Percentiles rank a stretch among this genome's conserved stretches.
Conservation (phyloP, 2,888 invertebrate genomes). For the Dilophus febrilis region DNA sequence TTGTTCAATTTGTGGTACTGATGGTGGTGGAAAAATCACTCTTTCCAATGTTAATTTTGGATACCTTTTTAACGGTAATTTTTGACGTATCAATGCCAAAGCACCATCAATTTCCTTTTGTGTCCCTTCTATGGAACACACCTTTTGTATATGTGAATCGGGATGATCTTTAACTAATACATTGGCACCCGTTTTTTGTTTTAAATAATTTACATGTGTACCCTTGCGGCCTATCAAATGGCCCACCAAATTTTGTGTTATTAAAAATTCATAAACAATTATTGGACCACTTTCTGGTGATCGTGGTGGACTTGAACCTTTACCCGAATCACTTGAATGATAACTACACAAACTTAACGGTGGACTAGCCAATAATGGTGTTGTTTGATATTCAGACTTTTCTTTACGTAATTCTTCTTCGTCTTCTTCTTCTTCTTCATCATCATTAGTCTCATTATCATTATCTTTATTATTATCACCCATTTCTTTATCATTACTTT, state of each 20-base stretch:
- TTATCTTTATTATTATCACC: constrained; percentile 34
- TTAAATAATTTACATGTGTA: constrained; percentile 61
- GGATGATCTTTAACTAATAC: constrained; percentile 60
- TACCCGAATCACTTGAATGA: constrained; percentile 28
- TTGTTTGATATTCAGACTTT: too few species aligned
- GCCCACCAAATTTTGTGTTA: constrained; percentile 63
- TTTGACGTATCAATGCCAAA: constrained; percentile 64
- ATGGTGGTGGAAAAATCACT: constrained; percentile 11
- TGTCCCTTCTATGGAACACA: constrained; percentile 70
- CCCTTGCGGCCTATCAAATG: constrained; percentile 75
- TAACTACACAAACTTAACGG: constrained; percentile 37
- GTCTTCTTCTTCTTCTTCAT: too few species aligned
- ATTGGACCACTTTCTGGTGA: constrained; percentile 20
- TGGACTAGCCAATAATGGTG: constrained; percentile 46
- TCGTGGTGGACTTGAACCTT: constrained; percentile 26
- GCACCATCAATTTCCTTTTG: constrained; percentile 65
- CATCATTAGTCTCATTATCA: constrained; percentile 13
- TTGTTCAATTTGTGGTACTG: not conserved
- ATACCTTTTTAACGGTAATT: constrained; percentile 66
- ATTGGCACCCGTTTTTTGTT: constrained; percentile 58
- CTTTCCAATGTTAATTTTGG: constrained; percentile 55
- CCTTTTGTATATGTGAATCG: constrained; percentile 52
- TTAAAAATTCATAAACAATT: constrained; percentile 42
- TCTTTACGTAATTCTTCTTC: too few species aligned
- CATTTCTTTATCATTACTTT: not conserved